Conservation (phyloP, 2,113 vertebrate species). For the Lonchura striata region DNA sequence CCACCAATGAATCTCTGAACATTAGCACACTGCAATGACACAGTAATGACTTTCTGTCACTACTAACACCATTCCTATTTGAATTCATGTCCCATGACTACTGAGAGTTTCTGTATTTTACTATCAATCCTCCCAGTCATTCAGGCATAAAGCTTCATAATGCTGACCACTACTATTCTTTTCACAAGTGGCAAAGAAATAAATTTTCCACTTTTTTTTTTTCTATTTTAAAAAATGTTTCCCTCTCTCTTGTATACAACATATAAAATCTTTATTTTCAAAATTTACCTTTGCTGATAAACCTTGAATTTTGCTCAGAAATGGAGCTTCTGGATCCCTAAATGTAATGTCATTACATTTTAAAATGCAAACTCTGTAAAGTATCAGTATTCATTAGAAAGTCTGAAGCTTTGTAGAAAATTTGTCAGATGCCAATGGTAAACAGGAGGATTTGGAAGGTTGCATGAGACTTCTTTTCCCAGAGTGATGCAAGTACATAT, state of each 20-base stretch:
- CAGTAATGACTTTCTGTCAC: conserved; percentile 66
- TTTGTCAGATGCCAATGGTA: not conserved
- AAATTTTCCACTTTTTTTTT: not conserved
- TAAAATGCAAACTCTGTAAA: not conserved
- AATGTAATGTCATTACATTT: not conserved
- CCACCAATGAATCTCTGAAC: conserved; percentile 41
- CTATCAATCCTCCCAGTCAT: conserved; percentile 10
- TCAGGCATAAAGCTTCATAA: not conserved
- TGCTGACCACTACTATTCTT: not conserved
- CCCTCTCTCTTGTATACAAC: not conserved
- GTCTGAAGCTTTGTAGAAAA: not conserved
- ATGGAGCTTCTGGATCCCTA: not conserved
- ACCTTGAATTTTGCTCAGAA: not conserved
- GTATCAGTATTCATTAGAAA: not conserved
- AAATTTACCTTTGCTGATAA: not conserved
- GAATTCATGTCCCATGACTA: conserved; percentile 51
- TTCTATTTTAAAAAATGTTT: not conserved
- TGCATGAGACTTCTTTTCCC: not conserved
- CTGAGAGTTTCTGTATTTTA: conserved; percentile 46
- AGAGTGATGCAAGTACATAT: not conserved
- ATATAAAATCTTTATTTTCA: not conserved
- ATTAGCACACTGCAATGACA: conserved; percentile 26
- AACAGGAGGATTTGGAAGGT: conserved; percentile 3
- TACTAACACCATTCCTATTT: conserved; percentile 40
- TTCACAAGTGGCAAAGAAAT: not conserved